Conservation (phyloP, 2,888 invertebrate genomes). For the Cerastoderma edule region DNA sequence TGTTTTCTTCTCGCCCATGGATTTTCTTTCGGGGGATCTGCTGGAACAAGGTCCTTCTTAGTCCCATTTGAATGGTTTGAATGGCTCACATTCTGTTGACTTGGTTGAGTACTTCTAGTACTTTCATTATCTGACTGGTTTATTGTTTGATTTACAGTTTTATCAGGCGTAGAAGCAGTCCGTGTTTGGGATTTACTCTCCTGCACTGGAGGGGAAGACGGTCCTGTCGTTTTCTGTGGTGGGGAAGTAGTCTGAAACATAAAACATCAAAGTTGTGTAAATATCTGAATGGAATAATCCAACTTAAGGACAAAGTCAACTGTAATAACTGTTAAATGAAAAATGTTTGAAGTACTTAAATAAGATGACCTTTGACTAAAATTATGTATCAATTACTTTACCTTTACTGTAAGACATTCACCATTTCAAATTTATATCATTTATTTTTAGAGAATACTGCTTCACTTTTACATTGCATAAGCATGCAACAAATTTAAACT, state of each 20-base stretch:
- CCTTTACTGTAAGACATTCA: too few relatives aligned
- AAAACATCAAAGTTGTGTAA: too few relatives aligned
- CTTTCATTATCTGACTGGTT: conserved; percentile 24
- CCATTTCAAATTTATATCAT: too few relatives aligned
- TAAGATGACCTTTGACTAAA: too few relatives aligned
- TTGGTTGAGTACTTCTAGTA: conserved; percentile 1
- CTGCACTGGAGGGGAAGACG: conserved; percentile 17
- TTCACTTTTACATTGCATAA: too few relatives aligned
- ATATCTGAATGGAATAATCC: too few relatives aligned
- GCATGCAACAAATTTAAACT: too few relatives aligned
- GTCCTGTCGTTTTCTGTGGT: conserved; percentile 38
- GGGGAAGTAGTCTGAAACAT: conserved; percentile 28
- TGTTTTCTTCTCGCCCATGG: conserved; percentile 72
- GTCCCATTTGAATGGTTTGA: conserved; percentile 14
- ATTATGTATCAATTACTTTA: too few relatives aligned
- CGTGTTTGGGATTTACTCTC: conserved; percentile 22
- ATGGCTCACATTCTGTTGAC: conserved; percentile 1
- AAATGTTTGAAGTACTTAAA: too few relatives aligned
- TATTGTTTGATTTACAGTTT: conserved; percentile 10
- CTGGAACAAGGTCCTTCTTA: conserved; percentile 72
- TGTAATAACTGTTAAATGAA: too few relatives aligned
- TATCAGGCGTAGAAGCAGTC: conserved; percentile 11
- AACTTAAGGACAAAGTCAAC: too few relatives aligned
- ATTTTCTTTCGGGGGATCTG: conserved; percentile 82
- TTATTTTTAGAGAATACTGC: too few relatives aligned